phyloP scores from a whole-genome alignment of 2,113 vertebrate species.

The Hystrix cristata region DNA sequence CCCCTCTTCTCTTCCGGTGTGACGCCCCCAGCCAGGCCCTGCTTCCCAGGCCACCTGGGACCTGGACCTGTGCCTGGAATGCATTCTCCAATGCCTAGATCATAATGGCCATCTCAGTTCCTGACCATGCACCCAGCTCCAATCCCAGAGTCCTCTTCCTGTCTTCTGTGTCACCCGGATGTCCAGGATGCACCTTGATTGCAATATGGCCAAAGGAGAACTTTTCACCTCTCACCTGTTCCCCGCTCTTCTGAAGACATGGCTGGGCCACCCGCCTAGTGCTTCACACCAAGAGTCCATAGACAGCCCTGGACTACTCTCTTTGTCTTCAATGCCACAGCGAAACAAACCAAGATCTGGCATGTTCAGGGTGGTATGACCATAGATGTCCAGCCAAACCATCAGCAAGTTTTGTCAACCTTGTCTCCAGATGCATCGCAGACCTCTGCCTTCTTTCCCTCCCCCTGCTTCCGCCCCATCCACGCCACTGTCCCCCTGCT shows the following conservation, averaged over 20 bases:
- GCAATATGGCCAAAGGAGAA: fast-evolving
- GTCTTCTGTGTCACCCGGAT: fast-evolving
- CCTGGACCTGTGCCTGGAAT: not conserved
- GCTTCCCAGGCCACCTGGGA: not conserved
- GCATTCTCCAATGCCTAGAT: not conserved
- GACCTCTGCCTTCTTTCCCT: not conserved
- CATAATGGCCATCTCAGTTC: not conserved
- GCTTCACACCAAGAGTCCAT: not conserved
- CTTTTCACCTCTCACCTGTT: fast-evolving
- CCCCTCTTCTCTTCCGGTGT: not conserved
- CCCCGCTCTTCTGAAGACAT: not conserved
- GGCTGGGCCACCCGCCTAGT: fast-evolving
- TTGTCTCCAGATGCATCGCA: not conserved
- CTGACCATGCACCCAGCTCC: not conserved
- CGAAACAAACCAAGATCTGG: too few relatives aligned
- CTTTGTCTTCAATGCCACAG: not conserved
- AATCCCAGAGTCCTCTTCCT: fast-evolving
- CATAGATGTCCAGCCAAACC: too few relatives aligned
- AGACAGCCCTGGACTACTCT: not conserved
- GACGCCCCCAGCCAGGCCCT: not conserved
- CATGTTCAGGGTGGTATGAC: too few relatives aligned
- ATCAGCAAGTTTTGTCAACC: not conserved
- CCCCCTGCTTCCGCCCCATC: fast-evolving
- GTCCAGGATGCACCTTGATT: fast-evolving
- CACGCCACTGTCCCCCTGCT: fast-evolving